A percentile compares a stretch with the other conserved stretches of the same genome.
These are phyloP conservation scores for Darevskia nairensis DNA, from an alignment of 2,797 vertebrate genomes.

Conservation along the genomic window DNA sequence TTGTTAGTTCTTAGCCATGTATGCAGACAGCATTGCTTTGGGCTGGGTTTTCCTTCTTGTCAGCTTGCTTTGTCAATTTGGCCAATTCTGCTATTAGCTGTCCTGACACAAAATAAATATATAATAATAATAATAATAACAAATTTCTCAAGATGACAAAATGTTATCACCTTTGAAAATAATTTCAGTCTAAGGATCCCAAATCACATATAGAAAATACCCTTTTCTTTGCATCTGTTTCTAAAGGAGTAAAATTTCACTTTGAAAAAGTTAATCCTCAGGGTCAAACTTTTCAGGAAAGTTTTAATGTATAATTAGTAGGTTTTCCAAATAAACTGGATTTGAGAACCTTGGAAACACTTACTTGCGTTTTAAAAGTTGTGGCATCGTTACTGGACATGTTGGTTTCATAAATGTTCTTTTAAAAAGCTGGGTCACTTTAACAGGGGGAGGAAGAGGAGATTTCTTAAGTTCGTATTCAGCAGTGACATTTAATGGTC, in stretches of 20 bases:
- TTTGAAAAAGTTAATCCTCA: constrained; percentile 71
- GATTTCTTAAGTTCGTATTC: constrained; percentile 65
- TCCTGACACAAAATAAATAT: constrained; percentile 21
- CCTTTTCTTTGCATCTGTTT: constrained; percentile 51
- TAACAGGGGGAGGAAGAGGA: constrained; percentile 62
- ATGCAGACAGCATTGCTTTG: constrained; percentile 46
- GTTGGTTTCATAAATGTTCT: constrained; percentile 49
- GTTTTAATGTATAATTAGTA: constrained; percentile 65
- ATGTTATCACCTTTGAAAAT: constrained; percentile 17
- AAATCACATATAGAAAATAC: constrained; percentile 55
- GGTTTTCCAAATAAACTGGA: constrained; percentile 71
- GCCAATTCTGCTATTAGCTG: background rate
- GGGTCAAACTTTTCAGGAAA: constrained; percentile 71
- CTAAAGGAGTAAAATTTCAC: constrained; percentile 66
- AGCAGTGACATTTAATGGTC: constrained; percentile 68
- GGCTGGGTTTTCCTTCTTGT: constrained; percentile 60
- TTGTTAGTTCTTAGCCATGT: constrained; percentile 54
- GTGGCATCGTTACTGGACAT: constrained; percentile 57
- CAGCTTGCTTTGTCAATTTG: constrained; percentile 45
- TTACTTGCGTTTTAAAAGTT: constrained; percentile 47
- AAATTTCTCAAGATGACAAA: constrained; percentile 51
- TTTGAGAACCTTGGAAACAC: constrained; percentile 59
- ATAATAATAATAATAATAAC: too few relatives aligned
- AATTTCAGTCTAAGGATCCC: constrained; percentile 57
- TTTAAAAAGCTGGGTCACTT: constrained; percentile 56